phyloP scores from a whole-genome alignment of 2,888 invertebrate genomes.

The Erpobdella octoculata region DNA sequence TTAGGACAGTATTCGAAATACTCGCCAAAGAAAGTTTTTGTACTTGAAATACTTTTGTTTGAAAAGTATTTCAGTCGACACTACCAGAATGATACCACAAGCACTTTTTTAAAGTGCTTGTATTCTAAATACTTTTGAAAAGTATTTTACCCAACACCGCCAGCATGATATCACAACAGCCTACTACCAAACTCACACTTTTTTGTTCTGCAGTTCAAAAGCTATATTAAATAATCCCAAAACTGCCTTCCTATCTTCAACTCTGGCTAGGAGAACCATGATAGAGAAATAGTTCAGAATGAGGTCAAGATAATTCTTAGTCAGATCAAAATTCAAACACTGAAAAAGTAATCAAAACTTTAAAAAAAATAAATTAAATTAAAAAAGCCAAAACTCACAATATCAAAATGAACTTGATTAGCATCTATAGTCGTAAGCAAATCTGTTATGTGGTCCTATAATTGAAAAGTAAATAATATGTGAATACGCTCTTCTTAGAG shows the following conservation, averaged over 20 bases:
- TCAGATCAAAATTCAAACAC: conserved; percentile 88
- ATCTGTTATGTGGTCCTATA: conserved; percentile 56
- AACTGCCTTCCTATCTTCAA: conserved; percentile 90
- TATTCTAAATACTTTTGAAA: too few species aligned
- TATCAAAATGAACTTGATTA: conserved; percentile 85
- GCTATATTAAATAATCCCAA: conserved; percentile 94
- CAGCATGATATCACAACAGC: background rate
- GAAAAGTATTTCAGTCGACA: too few species aligned
- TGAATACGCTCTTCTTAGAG: background rate
- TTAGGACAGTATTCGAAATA: too few species aligned
- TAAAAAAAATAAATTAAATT: background rate
- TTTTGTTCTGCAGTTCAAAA: conserved; percentile 77
- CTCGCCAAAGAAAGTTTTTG: too few species aligned
- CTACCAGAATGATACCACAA: too few species aligned
- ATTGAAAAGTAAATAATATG: background rate
- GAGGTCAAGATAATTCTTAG: conserved; percentile 87
- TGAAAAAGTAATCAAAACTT: conserved; percentile 38
- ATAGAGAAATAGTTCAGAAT: conserved; percentile 85
- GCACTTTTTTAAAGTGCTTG: too few species aligned
- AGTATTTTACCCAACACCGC: too few species aligned
- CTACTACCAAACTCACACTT: conserved; percentile 41
- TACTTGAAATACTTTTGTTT: too few species aligned
- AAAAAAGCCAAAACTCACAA: conserved; percentile 56
- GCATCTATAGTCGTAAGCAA: conserved; percentile 83
- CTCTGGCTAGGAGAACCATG: conserved; percentile 88